These are phyloP conservation scores for Gavia stellata DNA, from an alignment of 2,113 vertebrate genomes.

Conservation along the genomic window DNA sequence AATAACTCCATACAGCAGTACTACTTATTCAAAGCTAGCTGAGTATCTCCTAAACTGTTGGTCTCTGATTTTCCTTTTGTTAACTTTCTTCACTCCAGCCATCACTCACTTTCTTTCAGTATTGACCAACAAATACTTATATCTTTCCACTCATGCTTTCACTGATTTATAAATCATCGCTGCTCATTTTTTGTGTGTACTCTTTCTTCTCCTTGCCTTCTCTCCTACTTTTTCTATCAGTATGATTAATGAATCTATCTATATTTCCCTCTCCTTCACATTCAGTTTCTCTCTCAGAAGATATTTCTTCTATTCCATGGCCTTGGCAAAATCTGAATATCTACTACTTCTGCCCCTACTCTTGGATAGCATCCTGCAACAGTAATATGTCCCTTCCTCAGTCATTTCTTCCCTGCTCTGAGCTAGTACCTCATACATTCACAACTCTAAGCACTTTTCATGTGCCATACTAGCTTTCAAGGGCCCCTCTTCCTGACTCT, in stretches of 20 bases:
- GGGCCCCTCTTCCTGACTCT: not conserved
- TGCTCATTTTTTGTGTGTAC: not conserved
- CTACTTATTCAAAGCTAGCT: not conserved
- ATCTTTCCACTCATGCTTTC: not conserved
- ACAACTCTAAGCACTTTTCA: not conserved
- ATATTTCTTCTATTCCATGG: not conserved
- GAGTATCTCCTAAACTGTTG: not conserved
- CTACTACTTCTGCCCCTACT: not conserved
- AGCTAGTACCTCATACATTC: not conserved
- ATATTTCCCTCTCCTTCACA: not conserved
- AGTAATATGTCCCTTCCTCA: not conserved
- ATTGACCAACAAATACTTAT: not conserved
- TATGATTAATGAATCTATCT: not conserved
- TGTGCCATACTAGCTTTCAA: not conserved
- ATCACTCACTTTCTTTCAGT: not conserved
- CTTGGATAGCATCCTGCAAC: not conserved
- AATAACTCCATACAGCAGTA: not conserved
- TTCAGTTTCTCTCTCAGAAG: not conserved
- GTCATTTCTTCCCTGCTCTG: not conserved
- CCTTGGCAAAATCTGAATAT: not conserved
- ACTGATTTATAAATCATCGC: not conserved
- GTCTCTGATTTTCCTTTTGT: not conserved
- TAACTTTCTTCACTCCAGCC: not conserved
- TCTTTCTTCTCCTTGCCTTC: not conserved
- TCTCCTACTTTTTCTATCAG: not conserved